Percentiles rank a stretch among this genome's conserved stretches.
Conservation (phyloP, 2,113 vertebrate genomes). For the Prolemur simus region DNA sequence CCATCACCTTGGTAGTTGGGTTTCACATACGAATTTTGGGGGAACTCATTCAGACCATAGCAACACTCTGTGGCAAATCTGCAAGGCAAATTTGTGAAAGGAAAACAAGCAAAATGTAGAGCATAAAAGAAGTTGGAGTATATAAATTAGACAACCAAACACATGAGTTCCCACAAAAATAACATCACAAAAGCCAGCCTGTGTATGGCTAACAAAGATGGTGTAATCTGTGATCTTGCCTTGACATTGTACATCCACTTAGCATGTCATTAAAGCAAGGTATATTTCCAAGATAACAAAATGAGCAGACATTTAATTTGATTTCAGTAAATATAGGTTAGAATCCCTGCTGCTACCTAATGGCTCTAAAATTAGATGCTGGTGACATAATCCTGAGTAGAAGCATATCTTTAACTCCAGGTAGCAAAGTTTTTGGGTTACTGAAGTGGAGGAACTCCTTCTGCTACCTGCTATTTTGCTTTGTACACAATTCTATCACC, state of each 20-base stretch:
- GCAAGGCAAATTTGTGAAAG: background rate
- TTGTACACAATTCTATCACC: background rate
- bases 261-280: background rate
- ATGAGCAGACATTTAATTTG: conserved; percentile 39
- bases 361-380: conserved; percentile 31
- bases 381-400: background rate
- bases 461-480: background rate
- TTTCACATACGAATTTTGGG: background rate
- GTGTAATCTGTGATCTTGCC: background rate
- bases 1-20: background rate
- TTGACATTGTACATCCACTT: background rate
- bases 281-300: conserved; percentile 25
- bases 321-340: conserved; percentile 54
- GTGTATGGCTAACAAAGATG: background rate
- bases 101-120: background rate
- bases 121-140: background rate
- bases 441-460: background rate
- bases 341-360: conserved; percentile 46
- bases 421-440: background rate
- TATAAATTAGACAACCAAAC: background rate
- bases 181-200: background rate
- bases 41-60: background rate
- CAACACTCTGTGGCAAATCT: background rate
- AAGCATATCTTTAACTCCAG: background rate
- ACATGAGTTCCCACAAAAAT: background rate